These are phyloP conservation scores for Campoletis raptor DNA, from an alignment of 2,888 invertebrate species.

Conservation along the genomic window DNA sequence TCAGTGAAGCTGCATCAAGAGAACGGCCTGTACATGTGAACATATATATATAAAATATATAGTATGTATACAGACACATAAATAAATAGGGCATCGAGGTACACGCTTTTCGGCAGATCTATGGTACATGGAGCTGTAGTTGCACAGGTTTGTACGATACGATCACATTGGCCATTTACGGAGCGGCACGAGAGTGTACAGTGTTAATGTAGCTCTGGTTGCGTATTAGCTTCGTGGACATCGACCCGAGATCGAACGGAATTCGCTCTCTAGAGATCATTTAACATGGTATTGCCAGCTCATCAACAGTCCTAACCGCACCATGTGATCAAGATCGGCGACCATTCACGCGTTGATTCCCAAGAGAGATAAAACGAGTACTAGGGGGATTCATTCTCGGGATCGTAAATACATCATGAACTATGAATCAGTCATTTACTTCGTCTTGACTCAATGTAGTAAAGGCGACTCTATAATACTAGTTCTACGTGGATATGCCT, in stretches of 20 bases:
- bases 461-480: not conserved
- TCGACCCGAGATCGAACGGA: constrained; percentile 31
- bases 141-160: constrained; percentile 49
- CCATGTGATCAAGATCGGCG: constrained; percentile 18
- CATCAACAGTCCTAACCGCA: constrained; percentile 29
- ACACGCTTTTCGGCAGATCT: constrained; percentile 6
- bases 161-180: constrained; percentile 32
- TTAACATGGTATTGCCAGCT: constrained; percentile 42
- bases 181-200: constrained; percentile 19
- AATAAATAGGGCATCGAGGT: constrained; percentile 4
- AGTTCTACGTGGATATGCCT: not conserved
- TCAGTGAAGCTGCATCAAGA: constrained; percentile 71
- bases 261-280: constrained; percentile 13
- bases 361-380: not conserved
- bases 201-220: constrained; percentile 20
- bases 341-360: not conserved
- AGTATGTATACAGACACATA: not conserved
- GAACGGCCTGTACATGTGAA: constrained; percentile 5
- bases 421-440: constrained; percentile 12
- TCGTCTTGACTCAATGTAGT: not conserved
- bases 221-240: constrained; percentile 30
- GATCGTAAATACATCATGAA: not conserved
- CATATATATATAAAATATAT: not conserved
- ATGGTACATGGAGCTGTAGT: not conserved
- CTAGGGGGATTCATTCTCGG: constrained; percentile 5